Conservation (phyloP, 2,888 invertebrate genomes). For the Andrena fulva region DNA sequence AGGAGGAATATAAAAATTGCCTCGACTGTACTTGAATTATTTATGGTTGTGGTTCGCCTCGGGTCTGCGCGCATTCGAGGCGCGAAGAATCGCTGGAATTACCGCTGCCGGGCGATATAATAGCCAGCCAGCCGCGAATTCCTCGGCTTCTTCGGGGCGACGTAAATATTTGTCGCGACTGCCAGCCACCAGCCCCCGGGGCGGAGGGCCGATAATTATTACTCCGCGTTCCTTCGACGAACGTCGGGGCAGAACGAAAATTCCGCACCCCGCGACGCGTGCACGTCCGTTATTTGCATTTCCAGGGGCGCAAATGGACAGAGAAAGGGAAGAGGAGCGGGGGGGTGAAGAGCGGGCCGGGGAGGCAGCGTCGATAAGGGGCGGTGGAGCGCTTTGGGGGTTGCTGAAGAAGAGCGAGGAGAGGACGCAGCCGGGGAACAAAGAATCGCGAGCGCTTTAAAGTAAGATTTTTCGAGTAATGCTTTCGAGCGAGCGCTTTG, state of each 20-base stretch:
- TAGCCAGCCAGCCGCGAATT: background rate
- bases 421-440: conserved; percentile 17
- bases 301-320: background rate
- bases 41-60: background rate
- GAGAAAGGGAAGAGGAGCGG: background rate
- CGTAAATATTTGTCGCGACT: conserved; percentile 15
- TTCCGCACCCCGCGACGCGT: conserved; percentile 21
- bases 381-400: conserved; percentile 12
- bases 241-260: conserved; percentile 16
- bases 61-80: background rate
- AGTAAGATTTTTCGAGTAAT: conserved; percentile 44
- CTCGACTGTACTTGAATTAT: background rate
- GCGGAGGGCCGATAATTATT: conserved; percentile 44
- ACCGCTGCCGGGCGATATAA: background rate
- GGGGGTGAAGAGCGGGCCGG: background rate
- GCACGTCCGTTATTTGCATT: conserved; percentile 45
- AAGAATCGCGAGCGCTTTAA: conserved; percentile 55
- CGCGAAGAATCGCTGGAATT: background rate
- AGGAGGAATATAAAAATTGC: too few relatives aligned
- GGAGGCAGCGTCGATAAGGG: background rate
- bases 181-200: background rate
- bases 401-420: conserved; percentile 13
- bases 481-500: conserved; percentile 48
- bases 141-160: background rate
- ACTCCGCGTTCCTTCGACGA: conserved; percentile 27